Conservation (phyloP, 2,888 invertebrate genomes). For the Agrochola circellaris region DNA sequence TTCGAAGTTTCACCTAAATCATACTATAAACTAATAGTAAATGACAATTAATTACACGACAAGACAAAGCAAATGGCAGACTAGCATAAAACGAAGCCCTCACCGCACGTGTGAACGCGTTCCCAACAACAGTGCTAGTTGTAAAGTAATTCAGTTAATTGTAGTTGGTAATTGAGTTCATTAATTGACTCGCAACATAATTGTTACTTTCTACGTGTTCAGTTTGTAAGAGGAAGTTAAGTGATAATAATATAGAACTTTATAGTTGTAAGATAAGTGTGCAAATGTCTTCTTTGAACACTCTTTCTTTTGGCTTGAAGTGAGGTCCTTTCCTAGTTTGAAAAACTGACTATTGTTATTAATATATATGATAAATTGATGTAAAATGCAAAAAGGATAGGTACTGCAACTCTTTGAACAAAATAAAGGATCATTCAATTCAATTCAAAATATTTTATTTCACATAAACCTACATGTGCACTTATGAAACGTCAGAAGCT, state of each 20-base stretch:
- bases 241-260: conserved; percentile 3
- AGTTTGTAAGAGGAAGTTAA: conserved; percentile 5
- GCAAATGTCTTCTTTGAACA: background rate
- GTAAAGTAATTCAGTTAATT: conserved; percentile 53
- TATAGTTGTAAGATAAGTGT: background rate
- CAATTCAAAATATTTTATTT: too few species aligned
- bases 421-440: background rate
- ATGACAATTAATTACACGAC: conserved; percentile 25
- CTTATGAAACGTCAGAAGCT: too few species aligned
- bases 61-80: conserved; percentile 37
- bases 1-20: background rate
- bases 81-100: conserved; percentile 21
- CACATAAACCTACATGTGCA: too few species aligned
- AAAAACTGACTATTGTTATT: background rate
- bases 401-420: background rate
- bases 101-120: conserved; percentile 19
- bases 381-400: background rate
- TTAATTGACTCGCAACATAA: conserved; percentile 39
- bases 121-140: conserved; percentile 31
- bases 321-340: background rate
- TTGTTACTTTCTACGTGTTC: conserved; percentile 33
- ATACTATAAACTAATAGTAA: conserved; percentile 1
- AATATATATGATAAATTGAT: too few species aligned
- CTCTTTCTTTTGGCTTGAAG: background rate
- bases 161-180: conserved; percentile 44